Base-by-base conservation (phyloP, 92 coral and sea anemone species). In the Phenganax stokvisi region DNA sequence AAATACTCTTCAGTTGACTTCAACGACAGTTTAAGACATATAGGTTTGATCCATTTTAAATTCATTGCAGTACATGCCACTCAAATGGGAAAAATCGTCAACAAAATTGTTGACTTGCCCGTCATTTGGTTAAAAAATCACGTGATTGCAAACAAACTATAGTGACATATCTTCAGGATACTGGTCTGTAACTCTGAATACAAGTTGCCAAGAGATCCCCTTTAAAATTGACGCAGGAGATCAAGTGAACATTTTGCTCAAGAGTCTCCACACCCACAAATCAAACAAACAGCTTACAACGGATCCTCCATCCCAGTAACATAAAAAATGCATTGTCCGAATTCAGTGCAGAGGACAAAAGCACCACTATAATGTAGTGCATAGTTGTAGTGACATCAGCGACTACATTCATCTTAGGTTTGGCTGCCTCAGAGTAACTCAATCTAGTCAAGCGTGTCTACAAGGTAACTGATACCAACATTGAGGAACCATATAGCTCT, bases 171-270 rank as follows among this genome's bases (percentile, higher is more conserved):
- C 53, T 25, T 61, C 75, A 44, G 71, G 67, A 65, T 67, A 85
- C 56, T 82, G 85, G 74, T 66, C 74, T 20, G 52, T 72, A 16
- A 72, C 37, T 20, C 67, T 83, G 16, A 64, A 74, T 25, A 55
- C 82, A 10, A 73, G 77, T 73, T 57, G 81, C 25, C 65, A 64
- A 31, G 67, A 71, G 10, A 60, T 83, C 28, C 29, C 52, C 25
- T 57, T 56, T 28, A 57, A 83, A 58, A 69, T 64, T 74, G 75
- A 75, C 66, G 63, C 10, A 20, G 76, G 76, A 29, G 74, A 31
- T 52, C 84, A 80, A 64, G 76, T 80, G 30, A 80, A 80, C 9
- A 10, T 80, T 10, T 71, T 63, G 15, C 84, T 75, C 17, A 79
- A 79, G 57, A 79, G 44, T 16, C 27, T 27, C 71, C 60, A 79